Evolutionary conservation across 2,888 invertebrate species (phyloP).

Genomic region (Erannis defoliaria): DNA sequence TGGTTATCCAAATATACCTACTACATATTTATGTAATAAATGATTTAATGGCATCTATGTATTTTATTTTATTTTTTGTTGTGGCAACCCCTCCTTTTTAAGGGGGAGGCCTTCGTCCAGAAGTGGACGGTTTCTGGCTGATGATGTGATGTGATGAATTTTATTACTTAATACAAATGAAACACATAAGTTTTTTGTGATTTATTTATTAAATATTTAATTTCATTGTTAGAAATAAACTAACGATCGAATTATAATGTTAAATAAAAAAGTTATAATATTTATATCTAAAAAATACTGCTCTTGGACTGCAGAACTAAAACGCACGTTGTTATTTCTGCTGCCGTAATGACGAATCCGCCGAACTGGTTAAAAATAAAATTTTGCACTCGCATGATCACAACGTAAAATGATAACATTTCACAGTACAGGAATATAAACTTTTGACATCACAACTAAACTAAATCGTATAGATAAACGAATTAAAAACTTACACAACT

Average conservation of each 20-base stretch:
- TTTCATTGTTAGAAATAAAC: constrained; percentile 86
- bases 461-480: constrained; percentile 38
- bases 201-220: constrained; percentile 87
- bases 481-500: constrained; percentile 42
- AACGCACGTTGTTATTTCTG: constrained; percentile 69
- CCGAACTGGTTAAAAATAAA: constrained; percentile 73
- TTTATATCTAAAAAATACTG: constrained; percentile 86
- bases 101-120: too few species aligned
- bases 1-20: constrained; percentile 78
- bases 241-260: constrained; percentile 85
- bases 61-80: constrained; percentile 1
- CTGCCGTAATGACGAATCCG: constrained; percentile 77
- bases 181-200: constrained; percentile 73
- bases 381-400: constrained; percentile 86
- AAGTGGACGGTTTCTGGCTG: too few species aligned
- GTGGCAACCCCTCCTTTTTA: too few species aligned
- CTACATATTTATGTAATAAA: constrained; percentile 83
- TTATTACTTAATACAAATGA: too few species aligned
- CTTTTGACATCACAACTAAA: constrained; percentile 62
- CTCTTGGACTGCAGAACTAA: constrained; percentile 83
- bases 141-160: too few species aligned
- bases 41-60: constrained; percentile 64
- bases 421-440: constrained; percentile 82
- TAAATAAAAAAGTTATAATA: constrained; percentile 81
- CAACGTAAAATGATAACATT: constrained; percentile 85